A percentile compares a stretch with the other conserved stretches of the same genome.
These are phyloP conservation scores for Daboia siamensis DNA, from an alignment of 2,113 vertebrate genomes.

Conservation along the genomic window DNA sequence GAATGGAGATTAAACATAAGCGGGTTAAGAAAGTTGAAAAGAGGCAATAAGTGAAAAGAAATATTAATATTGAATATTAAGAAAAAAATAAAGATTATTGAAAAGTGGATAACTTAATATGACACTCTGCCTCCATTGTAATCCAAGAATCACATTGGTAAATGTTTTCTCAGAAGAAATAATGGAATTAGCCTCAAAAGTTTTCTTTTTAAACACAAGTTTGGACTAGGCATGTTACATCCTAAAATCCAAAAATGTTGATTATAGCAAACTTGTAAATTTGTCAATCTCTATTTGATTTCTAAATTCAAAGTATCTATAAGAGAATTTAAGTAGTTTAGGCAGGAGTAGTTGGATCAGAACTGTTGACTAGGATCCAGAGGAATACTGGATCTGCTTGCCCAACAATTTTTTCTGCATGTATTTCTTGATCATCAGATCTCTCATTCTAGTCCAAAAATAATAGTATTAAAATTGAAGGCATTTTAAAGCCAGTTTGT, in stretches of 20 bases:
- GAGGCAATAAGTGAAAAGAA: neutral
- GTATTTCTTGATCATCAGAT: neutral
- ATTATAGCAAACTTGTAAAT: neutral
- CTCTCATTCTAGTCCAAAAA: neutral
- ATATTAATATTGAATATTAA: neutral
- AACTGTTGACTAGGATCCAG: neutral
- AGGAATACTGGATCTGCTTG: neutral
- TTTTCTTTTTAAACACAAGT: neutral
- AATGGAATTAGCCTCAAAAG: neutral
- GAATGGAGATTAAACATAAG: neutral
- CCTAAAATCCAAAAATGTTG: neutral
- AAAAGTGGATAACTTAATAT: neutral
- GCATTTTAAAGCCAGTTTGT: neutral
- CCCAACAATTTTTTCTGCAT: neutral
- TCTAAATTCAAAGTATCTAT: neutral
- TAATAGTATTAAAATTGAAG: neutral
- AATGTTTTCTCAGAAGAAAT: neutral
- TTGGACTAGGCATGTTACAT: neutral
- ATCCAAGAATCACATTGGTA: neutral
- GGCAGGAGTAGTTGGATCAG: neutral
- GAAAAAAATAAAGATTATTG: neutral
- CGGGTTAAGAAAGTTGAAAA: neutral
- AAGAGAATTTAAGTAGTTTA: neutral
- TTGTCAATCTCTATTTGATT: neutral
- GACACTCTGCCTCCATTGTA: neutral